These are phyloP conservation scores for Potamarius usumacintae DNA, from an alignment of 2,113 vertebrate genomes.

Conservation along the genomic window DNA sequence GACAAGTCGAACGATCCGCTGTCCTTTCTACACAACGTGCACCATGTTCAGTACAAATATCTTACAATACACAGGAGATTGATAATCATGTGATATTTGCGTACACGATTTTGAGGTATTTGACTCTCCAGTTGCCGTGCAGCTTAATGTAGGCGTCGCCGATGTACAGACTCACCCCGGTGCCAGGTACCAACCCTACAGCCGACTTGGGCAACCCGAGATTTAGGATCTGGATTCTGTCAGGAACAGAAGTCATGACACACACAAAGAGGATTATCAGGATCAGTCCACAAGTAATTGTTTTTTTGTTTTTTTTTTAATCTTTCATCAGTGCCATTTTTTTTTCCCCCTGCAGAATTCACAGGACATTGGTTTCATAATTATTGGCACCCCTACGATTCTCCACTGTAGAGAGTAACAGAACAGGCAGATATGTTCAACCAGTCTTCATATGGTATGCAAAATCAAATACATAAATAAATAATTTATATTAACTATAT, in stretches of 20 bases:
- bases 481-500: not conserved
- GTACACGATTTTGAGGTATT: constrained; percentile 68
- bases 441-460: not conserved
- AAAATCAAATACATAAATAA: not conserved
- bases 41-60: not conserved
- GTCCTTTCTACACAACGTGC: constrained; percentile 62
- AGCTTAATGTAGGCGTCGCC: constrained; percentile 66
- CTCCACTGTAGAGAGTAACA: not conserved
- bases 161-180: constrained; percentile 67
- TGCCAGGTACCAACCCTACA: constrained; percentile 61
- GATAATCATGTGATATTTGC: constrained; percentile 31
- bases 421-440: no score
- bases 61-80: not conserved
- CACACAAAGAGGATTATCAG: not conserved
- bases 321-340: not conserved
- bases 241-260: not conserved
- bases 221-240: constrained; percentile 64
- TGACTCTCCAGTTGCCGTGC: constrained; percentile 72
- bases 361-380: not conserved
- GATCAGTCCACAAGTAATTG: not conserved
- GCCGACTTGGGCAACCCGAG: constrained; percentile 67
- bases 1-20: constrained; percentile 71
- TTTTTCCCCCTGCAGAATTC: not conserved
- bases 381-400: not conserved
- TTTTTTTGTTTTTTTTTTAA: no score